Conservation (phyloP, 2,888 invertebrate genomes). For the Chesias legatella region DNA sequence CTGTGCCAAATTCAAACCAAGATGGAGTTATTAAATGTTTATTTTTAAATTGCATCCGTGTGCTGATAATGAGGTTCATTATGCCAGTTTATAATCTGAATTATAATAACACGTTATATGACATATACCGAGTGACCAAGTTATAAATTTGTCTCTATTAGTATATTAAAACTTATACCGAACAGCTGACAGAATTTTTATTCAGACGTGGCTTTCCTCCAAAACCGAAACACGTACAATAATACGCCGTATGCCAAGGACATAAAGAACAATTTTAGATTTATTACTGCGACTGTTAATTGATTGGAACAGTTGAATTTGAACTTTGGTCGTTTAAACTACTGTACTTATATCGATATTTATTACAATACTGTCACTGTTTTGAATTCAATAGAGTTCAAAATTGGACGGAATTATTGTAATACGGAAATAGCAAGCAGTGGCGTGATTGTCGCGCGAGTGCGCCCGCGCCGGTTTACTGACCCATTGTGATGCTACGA, state of each 20-base stretch:
- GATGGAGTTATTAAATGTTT: slow-evolving; percentile 7
- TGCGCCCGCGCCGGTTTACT: slow-evolving; percentile 57
- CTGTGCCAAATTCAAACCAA: slow-evolving; percentile 16
- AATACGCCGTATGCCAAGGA: slow-evolving; percentile 21
- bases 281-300: slow-evolving; percentile 6
- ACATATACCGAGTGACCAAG: no score
- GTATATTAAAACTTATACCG: not conserved
- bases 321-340: slow-evolving; percentile 34
- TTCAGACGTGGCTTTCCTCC: slow-evolving; percentile 42
- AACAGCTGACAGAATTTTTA: slow-evolving; percentile 35
- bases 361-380: not conserved
- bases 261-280: slow-evolving; percentile 17
- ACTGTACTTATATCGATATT: slow-evolving; percentile 23
- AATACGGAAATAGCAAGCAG: slow-evolving; percentile 48
- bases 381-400: slow-evolving; percentile 13
- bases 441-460: slow-evolving; percentile 66
- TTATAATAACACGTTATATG: no score
- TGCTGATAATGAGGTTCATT: slow-evolving; percentile 3
- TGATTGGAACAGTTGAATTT: slow-evolving; percentile 20
- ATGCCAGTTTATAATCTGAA: no score
- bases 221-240: slow-evolving; percentile 30
- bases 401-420: slow-evolving; percentile 28
- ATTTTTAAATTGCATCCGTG: slow-evolving; percentile 3
- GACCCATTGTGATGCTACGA: slow-evolving; percentile 52
- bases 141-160: not conserved